A percentile compares a stretch with the other conserved stretches of the same genome.
These are phyloP conservation scores for Dicentrarchus labrax DNA, from an alignment of 2,113 vertebrate genomes.

Conservation along the genomic window DNA sequence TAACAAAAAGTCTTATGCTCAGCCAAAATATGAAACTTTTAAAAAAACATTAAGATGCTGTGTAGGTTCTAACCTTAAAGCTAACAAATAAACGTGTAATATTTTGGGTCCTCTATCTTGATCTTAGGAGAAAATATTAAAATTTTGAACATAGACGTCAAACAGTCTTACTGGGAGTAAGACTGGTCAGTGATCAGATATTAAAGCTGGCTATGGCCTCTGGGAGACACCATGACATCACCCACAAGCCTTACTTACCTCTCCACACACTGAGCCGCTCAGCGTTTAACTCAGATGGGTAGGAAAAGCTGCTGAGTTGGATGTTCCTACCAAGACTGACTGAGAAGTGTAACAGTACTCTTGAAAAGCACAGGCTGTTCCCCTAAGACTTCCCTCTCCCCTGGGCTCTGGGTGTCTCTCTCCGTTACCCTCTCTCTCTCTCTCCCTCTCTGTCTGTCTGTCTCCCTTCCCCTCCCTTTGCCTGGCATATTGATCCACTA, in stretches of 20 bases:
- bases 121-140: background rate
- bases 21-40: background rate
- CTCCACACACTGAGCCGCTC: conserved; percentile 43
- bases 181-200: conserved; percentile 44
- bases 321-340: conserved; percentile 73
- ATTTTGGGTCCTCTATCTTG: background rate
- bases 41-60: no score
- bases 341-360: conserved; percentile 86
- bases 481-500: conserved; percentile 83
- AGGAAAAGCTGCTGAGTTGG: conserved; percentile 83
- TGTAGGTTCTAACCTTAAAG: background rate
- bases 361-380: conserved; percentile 81
- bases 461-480: conserved; percentile 72
- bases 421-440: conserved; percentile 38
- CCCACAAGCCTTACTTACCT: conserved; percentile 35
- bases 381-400: conserved; percentile 74
- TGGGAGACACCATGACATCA: conserved; percentile 71
- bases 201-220: conserved; percentile 33
- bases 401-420: conserved; percentile 70
- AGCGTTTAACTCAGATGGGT: conserved; percentile 42
- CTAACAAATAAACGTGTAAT: background rate
- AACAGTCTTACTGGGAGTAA: background rate
- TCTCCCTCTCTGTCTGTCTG: conserved; percentile 52
- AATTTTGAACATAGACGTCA: background rate
- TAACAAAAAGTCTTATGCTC: background rate